phyloP scores from a whole-genome alignment of 2,113 vertebrate species.

The Albula goreensis region DNA sequence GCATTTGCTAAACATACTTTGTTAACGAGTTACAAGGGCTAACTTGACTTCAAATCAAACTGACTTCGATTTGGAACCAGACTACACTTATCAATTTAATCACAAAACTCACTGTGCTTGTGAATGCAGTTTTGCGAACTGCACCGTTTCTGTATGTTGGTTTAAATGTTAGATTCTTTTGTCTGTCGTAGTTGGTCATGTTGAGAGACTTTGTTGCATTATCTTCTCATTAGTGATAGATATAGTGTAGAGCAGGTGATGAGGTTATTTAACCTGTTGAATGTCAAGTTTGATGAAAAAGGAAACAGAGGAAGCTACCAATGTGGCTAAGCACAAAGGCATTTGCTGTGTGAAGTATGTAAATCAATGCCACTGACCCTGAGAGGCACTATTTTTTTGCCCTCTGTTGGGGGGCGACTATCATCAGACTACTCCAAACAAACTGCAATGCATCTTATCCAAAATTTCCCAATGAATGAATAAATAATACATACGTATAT shows the following conservation, averaged over 20 bases:
- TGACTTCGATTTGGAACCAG: neutral
- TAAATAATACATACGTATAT: too few species aligned
- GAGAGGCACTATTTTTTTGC: too few species aligned
- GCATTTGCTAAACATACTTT: neutral
- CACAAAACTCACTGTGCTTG: neutral
- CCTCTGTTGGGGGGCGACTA: too few species aligned
- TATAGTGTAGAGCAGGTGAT: neutral
- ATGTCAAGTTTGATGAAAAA: neutral
- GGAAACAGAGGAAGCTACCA: neutral
- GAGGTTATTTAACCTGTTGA: neutral
- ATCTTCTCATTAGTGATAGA: neutral
- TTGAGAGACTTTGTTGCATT: neutral
- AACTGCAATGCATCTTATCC: too few species aligned
- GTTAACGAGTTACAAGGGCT: too few species aligned
- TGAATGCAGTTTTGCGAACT: neutral
- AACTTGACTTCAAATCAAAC: neutral
- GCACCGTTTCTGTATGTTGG: neutral
- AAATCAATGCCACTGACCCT: too few species aligned
- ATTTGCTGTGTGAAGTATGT: too few species aligned
- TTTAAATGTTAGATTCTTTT: conserved; percentile 2
- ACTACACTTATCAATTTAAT: too few species aligned
- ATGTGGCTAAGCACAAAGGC: neutral
- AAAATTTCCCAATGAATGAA: too few species aligned
- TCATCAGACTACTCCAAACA: too few species aligned
- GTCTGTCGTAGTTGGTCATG: neutral